Percentiles rank a stretch among this genome's conserved stretches.
Conservation (phyloP, 2,797 vertebrate genomes). For the Chelon auratus region DNA sequence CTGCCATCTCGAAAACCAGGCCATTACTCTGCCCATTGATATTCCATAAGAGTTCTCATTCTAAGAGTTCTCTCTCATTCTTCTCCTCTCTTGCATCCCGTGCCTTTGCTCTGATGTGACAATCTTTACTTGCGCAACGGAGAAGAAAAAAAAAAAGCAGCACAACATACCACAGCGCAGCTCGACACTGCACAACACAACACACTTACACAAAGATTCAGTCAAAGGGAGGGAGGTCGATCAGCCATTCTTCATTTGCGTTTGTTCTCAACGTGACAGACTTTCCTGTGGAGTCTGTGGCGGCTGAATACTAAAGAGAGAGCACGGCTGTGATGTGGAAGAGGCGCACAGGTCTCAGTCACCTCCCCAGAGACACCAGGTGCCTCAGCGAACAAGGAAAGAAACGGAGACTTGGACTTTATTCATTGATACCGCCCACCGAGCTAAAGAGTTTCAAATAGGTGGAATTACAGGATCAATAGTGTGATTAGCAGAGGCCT, state of each 20-base stretch:
- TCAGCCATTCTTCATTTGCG: slow-evolving; percentile 70
- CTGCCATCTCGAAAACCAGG: slow-evolving; percentile 37
- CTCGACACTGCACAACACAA: slow-evolving; percentile 37
- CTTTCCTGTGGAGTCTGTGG: slow-evolving; percentile 62
- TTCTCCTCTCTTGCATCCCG: slow-evolving; percentile 47
- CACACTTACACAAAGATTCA: slow-evolving; percentile 45
- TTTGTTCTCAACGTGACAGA: slow-evolving; percentile 68
- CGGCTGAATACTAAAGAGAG: slow-evolving; percentile 75
- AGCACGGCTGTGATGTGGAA: slow-evolving; percentile 60
- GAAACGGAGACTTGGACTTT: slow-evolving; percentile 74
- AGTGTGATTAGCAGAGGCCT: slow-evolving; percentile 87
- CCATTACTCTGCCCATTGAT: slow-evolving; percentile 65
- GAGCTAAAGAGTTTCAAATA: slow-evolving; percentile 85
- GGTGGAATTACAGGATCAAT: slow-evolving; percentile 85
- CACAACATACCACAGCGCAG: slow-evolving; percentile 25
- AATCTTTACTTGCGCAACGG: slow-evolving; percentile 50
- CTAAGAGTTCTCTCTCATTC: no score
- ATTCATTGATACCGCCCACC: slow-evolving; percentile 82
- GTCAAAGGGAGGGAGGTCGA: slow-evolving; percentile 63
- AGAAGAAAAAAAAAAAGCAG: slow-evolving; percentile 11
- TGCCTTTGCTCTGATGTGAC: slow-evolving; percentile 54
- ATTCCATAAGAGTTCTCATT: slow-evolving; percentile 66
- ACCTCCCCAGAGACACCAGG: slow-evolving; percentile 68
- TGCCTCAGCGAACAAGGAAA: slow-evolving; percentile 61
- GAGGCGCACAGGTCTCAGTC: slow-evolving; percentile 69